A percentile compares a stretch with the other conserved stretches of the same genome.
phyloP scores from a whole-genome alignment of 2,888 invertebrate species.

The Noctua janthe region DNA sequence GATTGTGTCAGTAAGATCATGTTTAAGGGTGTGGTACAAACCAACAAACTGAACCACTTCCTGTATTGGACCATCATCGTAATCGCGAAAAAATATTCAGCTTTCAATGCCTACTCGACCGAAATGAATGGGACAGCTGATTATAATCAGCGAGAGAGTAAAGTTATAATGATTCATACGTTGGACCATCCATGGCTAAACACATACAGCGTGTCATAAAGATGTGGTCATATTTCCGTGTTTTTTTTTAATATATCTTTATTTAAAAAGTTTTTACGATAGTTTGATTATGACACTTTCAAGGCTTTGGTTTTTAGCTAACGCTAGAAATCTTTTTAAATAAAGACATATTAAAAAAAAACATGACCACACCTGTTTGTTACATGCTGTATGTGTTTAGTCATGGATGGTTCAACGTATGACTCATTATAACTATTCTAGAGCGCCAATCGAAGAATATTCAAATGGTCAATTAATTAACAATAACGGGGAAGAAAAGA shows the following conservation, averaged over 20 bases:
- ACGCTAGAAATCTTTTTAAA: no score
- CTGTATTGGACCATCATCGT: background rate
- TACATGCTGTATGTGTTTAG: background rate
- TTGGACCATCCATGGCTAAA: background rate
- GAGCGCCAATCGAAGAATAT: background rate
- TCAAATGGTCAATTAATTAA: slow-evolving; percentile 1
- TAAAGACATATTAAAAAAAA: no score
- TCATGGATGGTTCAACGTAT: background rate
- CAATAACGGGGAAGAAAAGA: background rate
- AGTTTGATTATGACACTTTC: no score
- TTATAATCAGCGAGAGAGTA: no score
- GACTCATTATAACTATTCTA: background rate
- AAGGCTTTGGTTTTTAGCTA: no score
- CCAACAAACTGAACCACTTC: background rate
- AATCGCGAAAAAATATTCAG: background rate
- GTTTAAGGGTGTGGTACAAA: background rate
- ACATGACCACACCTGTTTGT: background rate
- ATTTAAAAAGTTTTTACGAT: no score
- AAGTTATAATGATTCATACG: background rate
- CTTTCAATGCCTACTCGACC: background rate
- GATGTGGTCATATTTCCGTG: background rate
- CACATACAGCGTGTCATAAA: background rate
- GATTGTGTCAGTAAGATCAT: background rate
- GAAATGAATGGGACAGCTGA: background rate
- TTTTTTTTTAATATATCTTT: no score